These are phyloP conservation scores for Chironomus tepperi DNA, from an alignment of 1,140 invertebrate genomes.

Conservation along the genomic window DNA sequence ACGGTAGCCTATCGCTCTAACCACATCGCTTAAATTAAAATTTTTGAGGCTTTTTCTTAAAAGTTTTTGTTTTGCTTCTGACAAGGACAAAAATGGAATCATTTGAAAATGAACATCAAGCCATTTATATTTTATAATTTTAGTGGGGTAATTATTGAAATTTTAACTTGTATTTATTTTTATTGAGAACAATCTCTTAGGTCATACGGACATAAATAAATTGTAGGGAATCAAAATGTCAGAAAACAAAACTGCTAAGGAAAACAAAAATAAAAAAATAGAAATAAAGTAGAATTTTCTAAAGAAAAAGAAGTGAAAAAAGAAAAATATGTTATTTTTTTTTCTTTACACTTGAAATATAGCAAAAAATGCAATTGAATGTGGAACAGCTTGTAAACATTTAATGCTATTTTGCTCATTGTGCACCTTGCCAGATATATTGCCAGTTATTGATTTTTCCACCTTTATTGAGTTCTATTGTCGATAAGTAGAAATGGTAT, in stretches of 20 bases:
- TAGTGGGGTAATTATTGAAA: too few species aligned
- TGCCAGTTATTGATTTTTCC: not conserved
- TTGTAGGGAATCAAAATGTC: too few species aligned
- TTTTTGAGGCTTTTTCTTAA: too few species aligned
- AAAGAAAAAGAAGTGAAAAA: not conserved
- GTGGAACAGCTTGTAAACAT: constrained; percentile 12
- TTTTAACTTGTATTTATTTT: too few species aligned
- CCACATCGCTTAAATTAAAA: too few species aligned
- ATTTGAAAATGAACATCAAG: too few species aligned
- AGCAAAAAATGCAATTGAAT: not conserved
- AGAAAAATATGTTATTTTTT: constrained; percentile 13
- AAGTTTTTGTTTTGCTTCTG: too few species aligned
- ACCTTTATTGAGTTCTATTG: not conserved
- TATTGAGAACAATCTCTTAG: too few species aligned
- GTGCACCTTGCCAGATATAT: constrained; percentile 11
- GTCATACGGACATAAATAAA: too few species aligned
- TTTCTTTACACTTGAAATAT: not conserved
- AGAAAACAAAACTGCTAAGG: not conserved
- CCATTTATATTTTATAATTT: too few species aligned
- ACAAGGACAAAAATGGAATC: too few species aligned
- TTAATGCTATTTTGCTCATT: constrained; percentile 4
- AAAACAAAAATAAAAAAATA: not conserved
- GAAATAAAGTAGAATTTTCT: not conserved
- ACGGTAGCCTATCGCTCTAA: too few species aligned
- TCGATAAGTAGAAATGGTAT: not conserved